phyloP scores from a whole-genome alignment of 2,888 invertebrate genomes.

The Ceratothoa steindachneri region DNA sequence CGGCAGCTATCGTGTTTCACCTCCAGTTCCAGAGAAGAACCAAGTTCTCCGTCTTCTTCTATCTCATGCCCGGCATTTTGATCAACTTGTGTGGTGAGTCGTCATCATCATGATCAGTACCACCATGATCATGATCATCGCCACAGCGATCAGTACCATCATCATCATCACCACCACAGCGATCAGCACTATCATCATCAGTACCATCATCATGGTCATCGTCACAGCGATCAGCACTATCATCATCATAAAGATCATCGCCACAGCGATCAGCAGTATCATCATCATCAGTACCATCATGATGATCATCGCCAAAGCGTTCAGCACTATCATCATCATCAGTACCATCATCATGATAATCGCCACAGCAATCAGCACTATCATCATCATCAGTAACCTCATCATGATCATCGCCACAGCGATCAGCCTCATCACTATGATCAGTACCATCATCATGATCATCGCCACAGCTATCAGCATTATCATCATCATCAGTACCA shows the following conservation, averaged over 20 bases:
- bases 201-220: background rate
- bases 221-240: too few species aligned
- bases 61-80: slow-evolving; percentile 42
- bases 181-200: too few species aligned
- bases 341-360: background rate
- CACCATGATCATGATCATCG: background rate
- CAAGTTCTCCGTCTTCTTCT: slow-evolving; percentile 38
- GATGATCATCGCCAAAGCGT: background rate
- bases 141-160: too few species aligned
- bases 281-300: background rate
- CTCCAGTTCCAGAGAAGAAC: slow-evolving; percentile 37
- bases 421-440: background rate
- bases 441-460: too few species aligned
- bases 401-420: too few species aligned
- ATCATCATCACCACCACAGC: too few species aligned
- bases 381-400: background rate
- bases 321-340: background rate
- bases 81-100: slow-evolving; percentile 41
- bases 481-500: background rate
- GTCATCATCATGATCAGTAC: too few species aligned
- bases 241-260: too few species aligned
- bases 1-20: slow-evolving; percentile 34
- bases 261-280: too few species aligned
- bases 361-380: too few species aligned
- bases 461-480: too few species aligned